Evolutionary conservation across 92 coral and sea anemone species (phyloP).

Genomic region (Virgularia gustaviana): DNA sequence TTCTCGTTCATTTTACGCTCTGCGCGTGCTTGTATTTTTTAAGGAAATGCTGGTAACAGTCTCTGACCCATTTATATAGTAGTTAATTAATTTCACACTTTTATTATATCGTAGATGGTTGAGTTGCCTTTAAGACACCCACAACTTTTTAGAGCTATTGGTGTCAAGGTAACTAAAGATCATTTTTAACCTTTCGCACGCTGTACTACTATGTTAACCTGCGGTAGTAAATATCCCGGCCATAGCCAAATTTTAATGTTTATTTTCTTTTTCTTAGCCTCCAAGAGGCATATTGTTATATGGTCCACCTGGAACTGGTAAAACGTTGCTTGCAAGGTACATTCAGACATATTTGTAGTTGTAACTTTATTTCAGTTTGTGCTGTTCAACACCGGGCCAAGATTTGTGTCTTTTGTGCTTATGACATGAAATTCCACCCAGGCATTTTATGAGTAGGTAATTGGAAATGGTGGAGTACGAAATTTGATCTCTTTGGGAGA

Average conservation of each 20-base stretch:
- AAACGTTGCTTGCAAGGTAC: conserved; percentile 95
- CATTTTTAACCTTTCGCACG: too few relatives aligned
- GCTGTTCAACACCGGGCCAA: too few relatives aligned
- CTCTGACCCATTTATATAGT: too few relatives aligned
- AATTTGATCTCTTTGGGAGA: too few relatives aligned
- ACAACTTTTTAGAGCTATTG: conserved; percentile 94
- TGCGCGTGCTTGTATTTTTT: too few relatives aligned
- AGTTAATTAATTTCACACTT: too few relatives aligned
- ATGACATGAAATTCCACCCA: not conserved
- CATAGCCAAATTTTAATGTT: not conserved
- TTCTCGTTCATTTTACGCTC: too few relatives aligned
- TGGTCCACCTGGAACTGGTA: conserved; percentile 99
- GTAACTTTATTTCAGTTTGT: not conserved
- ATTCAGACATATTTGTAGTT: not conserved
- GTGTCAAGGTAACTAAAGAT: conserved; percentile 87
- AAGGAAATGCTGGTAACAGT: too few relatives aligned
- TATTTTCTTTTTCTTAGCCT: conserved; percentile 54
- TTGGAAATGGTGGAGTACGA: too few relatives aligned
- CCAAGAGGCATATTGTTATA: conserved; percentile 87
- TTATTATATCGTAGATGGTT: conserved; percentile 69
- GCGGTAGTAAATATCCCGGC: not conserved
- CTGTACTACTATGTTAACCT: not conserved
- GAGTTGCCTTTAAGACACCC: conserved; percentile 96
- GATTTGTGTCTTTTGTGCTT: not conserved
- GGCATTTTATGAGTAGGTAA: not conserved